Conservation (phyloP, 2,888 invertebrate genomes). For the Tromatobia lineatoria region DNA sequence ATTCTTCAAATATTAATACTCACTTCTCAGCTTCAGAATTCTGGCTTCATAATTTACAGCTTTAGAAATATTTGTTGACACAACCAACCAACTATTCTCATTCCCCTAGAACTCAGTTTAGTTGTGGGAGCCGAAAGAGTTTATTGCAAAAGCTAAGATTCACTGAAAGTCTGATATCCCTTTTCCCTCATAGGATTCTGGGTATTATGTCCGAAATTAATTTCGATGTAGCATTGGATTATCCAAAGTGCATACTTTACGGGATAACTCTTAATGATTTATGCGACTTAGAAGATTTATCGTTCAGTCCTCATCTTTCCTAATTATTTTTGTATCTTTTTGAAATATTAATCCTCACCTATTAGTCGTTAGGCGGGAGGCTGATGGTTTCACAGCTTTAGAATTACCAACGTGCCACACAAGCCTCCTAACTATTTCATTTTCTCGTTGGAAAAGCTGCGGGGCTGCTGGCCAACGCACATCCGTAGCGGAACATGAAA, state of each 20-base stretch:
- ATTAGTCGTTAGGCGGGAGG: conserved; percentile 15
- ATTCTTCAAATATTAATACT: no score
- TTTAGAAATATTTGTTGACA: no score
- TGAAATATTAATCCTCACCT: neutral
- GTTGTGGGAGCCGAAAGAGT: no score
- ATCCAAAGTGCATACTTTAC: conserved; percentile 1
- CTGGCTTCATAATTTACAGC: no score
- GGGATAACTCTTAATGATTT: neutral
- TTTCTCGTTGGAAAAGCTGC: conserved; percentile 54
- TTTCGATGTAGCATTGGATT: conserved; percentile 9
- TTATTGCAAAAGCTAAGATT: no score
- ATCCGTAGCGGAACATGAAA: conserved; percentile 25
- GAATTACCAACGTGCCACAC: conserved; percentile 38
- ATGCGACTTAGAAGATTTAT: neutral
- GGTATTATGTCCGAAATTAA: conserved; percentile 11
- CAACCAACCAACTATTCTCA: no score
- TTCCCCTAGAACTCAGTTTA: no score
- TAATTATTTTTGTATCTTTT: neutral
- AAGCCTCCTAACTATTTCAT: conserved; percentile 41
- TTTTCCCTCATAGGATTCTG: neutral
- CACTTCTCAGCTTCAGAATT: no score
- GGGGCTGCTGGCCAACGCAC: conserved; percentile 38
- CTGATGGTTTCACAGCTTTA: conserved; percentile 45
- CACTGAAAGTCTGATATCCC: no score
- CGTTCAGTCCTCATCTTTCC: neutral